Percentiles rank a stretch among this genome's conserved stretches.
Conservation (phyloP, 2,113 vertebrate species). For the Mionectes macconnelli region DNA sequence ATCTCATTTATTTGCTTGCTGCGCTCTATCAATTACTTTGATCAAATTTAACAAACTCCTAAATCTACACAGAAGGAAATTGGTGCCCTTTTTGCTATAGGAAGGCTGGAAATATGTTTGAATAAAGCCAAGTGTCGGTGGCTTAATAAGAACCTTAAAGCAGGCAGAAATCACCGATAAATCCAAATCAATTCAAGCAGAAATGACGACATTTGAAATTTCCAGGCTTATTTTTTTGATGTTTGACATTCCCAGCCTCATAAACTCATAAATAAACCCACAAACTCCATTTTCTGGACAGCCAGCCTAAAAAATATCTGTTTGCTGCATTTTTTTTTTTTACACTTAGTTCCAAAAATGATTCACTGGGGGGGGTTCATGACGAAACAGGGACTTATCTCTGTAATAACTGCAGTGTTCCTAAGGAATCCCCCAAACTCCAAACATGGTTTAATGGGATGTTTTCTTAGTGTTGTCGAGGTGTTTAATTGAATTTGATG, state of each 20-base stretch:
- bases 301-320: not conserved
- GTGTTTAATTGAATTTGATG: not conserved
- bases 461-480: not conserved
- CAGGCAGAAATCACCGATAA: not conserved
- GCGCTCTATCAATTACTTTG: not conserved
- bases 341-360: rapidly evolving
- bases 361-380: rapidly evolving
- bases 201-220: not conserved
- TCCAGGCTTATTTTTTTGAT: not conserved
- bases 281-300: not conserved
- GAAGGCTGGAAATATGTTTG: not conserved
- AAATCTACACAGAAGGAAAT: not conserved
- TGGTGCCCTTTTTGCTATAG: not conserved
- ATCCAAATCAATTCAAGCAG: not conserved
- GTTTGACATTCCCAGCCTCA: not conserved
- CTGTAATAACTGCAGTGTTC: not conserved
- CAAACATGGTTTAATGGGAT: rapidly evolving
- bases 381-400: not conserved
- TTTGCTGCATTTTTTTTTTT: not conserved
- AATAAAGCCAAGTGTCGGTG: not conserved
- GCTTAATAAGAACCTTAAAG: not conserved
- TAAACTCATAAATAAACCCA: not conserved
- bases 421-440: not conserved
- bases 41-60: not conserved
- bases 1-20: not conserved